These are phyloP conservation scores for Phalera bucephala DNA, from an alignment of 2,888 invertebrate genomes.

Conservation along the genomic window DNA sequence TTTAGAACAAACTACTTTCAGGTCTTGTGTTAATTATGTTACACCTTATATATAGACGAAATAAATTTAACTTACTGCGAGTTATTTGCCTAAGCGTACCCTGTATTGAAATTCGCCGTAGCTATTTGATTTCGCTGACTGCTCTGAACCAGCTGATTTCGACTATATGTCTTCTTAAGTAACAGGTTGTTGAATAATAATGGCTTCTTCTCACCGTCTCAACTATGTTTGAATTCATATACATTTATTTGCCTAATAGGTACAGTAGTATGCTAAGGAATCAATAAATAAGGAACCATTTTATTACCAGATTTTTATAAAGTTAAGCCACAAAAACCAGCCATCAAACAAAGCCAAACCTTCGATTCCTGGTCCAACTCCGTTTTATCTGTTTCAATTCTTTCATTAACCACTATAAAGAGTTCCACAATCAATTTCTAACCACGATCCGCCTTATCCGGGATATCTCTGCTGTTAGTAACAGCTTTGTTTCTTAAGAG, in stretches of 20 bases:
- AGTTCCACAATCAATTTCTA: conserved; percentile 76
- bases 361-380: conserved; percentile 25
- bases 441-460: conserved; percentile 51
- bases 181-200: conserved; percentile 20
- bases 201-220: too few relatives aligned
- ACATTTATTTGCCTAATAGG: too few relatives aligned
- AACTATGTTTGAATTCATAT: too few relatives aligned
- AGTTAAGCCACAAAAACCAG: neutral
- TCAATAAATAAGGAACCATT: too few relatives aligned
- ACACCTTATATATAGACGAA: too few relatives aligned
- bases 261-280: too few relatives aligned
- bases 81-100: conserved; percentile 3
- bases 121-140: conserved; percentile 40
- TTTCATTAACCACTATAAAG: conserved; percentile 77
- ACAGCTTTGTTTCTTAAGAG: conserved; percentile 17
- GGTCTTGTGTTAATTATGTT: too few relatives aligned
- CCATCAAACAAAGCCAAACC: conserved; percentile 16
- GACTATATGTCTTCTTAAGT: conserved; percentile 26
- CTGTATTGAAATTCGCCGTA: conserved; percentile 36
- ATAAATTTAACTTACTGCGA: conserved; percentile 17
- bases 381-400: conserved; percentile 76
- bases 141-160: conserved; percentile 31
- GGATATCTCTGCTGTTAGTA: conserved; percentile 23
- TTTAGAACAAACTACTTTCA: too few relatives aligned
- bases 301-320: too few relatives aligned